Conservation (phyloP, 2,113 vertebrate genomes). For the Hucho hucho region DNA sequence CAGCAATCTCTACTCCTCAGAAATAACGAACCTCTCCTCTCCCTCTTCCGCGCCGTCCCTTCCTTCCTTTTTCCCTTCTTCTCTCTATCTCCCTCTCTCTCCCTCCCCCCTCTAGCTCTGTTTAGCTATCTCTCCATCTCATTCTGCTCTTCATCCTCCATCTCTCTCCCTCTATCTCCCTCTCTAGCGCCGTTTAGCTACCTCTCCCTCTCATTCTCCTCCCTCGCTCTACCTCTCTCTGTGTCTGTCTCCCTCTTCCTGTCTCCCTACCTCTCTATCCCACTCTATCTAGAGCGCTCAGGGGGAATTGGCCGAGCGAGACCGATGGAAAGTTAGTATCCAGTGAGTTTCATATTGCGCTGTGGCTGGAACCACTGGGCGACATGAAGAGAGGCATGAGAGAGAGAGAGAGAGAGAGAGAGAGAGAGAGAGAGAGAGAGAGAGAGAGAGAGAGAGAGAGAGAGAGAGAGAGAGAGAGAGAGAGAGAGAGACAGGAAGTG, state of each 20-base stretch:
- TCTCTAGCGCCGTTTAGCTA: too few relatives aligned
- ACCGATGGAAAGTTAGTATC: slow-evolving; percentile 65
- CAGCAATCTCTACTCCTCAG: too few relatives aligned
- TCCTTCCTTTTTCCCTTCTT: neutral
- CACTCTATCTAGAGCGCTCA: too few relatives aligned
- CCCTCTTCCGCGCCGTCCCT: neutral
- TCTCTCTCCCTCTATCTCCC: slow-evolving; percentile 2
- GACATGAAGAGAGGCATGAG: neutral
- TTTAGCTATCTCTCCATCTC: too few relatives aligned
- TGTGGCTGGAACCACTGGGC: slow-evolving; percentile 19
- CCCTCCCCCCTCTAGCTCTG: too few relatives aligned
- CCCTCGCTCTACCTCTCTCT: neutral
- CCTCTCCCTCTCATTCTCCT: neutral
- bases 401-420: slow-evolving; percentile 20
- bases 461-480: neutral
- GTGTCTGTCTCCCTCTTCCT: slow-evolving; percentile 32
- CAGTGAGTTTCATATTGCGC: slow-evolving; percentile 30
- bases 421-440: slow-evolving; percentile 1
- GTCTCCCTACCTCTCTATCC: too few relatives aligned
- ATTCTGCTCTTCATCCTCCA: too few relatives aligned
- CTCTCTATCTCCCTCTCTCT: neutral
- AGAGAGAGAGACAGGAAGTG: slow-evolving; percentile 10
- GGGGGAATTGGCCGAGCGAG: slow-evolving; percentile 57
- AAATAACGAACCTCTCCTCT: too few relatives aligned
- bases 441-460: slow-evolving; percentile 1